These are phyloP conservation scores for Tychaedon coryphoeus DNA, from an alignment of 2,113 vertebrate species.

Conservation along the genomic window DNA sequence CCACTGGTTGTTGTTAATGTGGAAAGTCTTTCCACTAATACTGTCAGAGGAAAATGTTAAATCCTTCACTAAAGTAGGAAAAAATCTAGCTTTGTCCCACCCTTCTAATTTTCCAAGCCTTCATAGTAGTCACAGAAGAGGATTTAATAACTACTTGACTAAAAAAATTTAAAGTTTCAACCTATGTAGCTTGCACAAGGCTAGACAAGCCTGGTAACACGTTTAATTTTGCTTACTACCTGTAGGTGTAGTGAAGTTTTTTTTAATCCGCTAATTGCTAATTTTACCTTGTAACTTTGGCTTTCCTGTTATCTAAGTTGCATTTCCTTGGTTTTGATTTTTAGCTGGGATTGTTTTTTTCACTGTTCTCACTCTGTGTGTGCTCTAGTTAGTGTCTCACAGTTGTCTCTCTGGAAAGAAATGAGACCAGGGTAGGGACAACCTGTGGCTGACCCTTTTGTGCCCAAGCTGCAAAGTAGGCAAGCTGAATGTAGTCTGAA, in stretches of 20 bases:
- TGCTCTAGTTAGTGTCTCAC: not conserved
- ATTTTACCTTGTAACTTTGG: not conserved
- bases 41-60: not conserved
- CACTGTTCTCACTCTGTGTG: not conserved
- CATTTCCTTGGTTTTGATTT: not conserved
- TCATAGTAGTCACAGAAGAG: not conserved
- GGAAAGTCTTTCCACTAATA: constrained; percentile 48
- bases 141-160: constrained; percentile 10
- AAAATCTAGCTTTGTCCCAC: not conserved
- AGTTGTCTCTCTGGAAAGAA: not conserved
- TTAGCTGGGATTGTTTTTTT: not conserved
- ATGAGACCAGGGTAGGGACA: not conserved
- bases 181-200: not conserved
- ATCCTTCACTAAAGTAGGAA: constrained; percentile 17
- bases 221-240: constrained; percentile 15
- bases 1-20: not conserved
- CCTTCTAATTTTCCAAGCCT: not conserved
- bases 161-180: not conserved
- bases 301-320: not conserved
- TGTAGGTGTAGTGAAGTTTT: constrained; percentile 20
- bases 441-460: not conserved
- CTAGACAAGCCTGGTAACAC: not conserved
- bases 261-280: constrained; percentile 11
- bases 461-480: not conserved
- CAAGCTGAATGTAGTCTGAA: not conserved